These are phyloP conservation scores for Diplazon laetatorius DNA, from an alignment of 2,888 invertebrate genomes.

Conservation along the genomic window DNA sequence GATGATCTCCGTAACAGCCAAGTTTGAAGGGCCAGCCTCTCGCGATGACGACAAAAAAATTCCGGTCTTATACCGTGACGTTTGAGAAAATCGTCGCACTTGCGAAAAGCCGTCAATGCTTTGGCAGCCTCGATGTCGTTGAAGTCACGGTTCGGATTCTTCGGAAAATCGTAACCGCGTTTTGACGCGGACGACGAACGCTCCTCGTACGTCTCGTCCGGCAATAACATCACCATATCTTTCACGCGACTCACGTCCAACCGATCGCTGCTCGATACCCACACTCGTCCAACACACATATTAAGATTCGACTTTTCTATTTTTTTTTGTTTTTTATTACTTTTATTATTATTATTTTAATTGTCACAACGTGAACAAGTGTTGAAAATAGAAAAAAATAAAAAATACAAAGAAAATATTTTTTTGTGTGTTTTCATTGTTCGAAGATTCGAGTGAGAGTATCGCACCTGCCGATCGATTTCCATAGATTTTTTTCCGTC, in stretches of 20 bases:
- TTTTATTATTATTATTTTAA: no score
- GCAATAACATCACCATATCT: conserved; percentile 86
- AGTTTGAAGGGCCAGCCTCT: conserved; percentile 80
- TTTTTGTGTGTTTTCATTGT: conserved; percentile 22
- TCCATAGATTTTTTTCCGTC: no score
- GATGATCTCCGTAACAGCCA: conserved; percentile 75
- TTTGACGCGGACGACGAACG: conserved; percentile 74
- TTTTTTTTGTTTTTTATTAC: conserved; percentile 5
- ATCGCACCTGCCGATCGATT: conserved; percentile 23
- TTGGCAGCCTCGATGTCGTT: conserved; percentile 77
- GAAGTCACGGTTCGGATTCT: conserved; percentile 69
- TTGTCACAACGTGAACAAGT: no score
- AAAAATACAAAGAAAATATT: not conserved
- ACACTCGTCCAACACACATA: conserved; percentile 75
- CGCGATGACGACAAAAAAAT: conserved; percentile 89
- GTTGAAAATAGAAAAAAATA: not conserved
- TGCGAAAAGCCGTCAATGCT: conserved; percentile 83
- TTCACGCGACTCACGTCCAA: conserved; percentile 45
- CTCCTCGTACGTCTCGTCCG: conserved; percentile 92
- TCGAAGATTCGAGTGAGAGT: conserved; percentile 44
- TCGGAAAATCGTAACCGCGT: conserved; percentile 67
- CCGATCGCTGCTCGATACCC: conserved; percentile 39
- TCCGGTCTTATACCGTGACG: conserved; percentile 89
- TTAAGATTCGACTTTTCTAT: conserved; percentile 61
- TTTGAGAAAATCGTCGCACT: conserved; percentile 86